Evolutionary conservation across 2,113 vertebrate genomes (phyloP).

Genomic region (Progne subis): DNA sequence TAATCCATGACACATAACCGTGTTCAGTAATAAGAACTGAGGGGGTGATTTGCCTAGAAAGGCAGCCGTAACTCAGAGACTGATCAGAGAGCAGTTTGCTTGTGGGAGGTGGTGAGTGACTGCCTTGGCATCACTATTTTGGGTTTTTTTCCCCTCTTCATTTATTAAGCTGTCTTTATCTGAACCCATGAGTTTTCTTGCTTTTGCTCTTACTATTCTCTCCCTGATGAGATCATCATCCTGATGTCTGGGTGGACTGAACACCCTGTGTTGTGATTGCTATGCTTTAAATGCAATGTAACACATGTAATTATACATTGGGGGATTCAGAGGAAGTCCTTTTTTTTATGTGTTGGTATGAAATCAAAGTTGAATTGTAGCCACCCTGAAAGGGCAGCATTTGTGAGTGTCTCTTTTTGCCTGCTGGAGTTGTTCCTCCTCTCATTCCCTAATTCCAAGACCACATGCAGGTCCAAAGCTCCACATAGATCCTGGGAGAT

Average conservation of each 20-base stretch:
- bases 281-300: not conserved
- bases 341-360: not conserved
- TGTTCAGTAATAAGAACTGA: not conserved
- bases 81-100: not conserved
- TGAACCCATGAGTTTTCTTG: not conserved
- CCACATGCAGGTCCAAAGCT: not conserved
- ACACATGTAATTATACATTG: not conserved
- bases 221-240: not conserved
- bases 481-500: not conserved
- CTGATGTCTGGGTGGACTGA: not conserved
- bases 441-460: not conserved
- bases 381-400: accelerated
- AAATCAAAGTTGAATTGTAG: not conserved
- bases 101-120: not conserved
- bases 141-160: accelerated
- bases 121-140: not conserved
- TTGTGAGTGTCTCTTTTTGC: not conserved
- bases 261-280: not conserved
- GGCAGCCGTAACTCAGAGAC: not conserved
- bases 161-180: not conserved
- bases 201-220: not conserved
- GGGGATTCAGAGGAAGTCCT: accelerated
- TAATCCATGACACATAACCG: not conserved
- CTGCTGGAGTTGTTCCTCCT: not conserved
- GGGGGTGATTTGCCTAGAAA: not conserved